Percentiles rank a stretch among this genome's conserved stretches.
phyloP scores from a whole-genome alignment of 2,113 vertebrate genomes.

The Leucopsar rothschildi region DNA sequence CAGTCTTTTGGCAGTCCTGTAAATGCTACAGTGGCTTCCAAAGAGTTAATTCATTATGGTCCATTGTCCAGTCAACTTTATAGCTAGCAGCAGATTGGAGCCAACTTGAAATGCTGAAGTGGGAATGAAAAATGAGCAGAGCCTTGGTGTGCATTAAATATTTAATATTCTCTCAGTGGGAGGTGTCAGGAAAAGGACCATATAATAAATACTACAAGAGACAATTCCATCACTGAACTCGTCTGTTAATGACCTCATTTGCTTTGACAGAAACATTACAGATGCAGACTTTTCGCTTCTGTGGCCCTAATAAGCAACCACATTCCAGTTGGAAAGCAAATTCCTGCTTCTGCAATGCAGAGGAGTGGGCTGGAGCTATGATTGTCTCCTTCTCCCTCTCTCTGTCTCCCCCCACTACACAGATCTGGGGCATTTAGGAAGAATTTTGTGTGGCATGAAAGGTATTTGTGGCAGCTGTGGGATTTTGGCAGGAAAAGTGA shows the following conservation, averaged over 20 bases:
- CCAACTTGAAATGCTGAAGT: slow-evolving; percentile 72
- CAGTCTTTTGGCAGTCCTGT: not conserved
- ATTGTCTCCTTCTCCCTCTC: not conserved
- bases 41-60: slow-evolving; percentile 73
- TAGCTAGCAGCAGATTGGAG: slow-evolving; percentile 69
- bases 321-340: slow-evolving; percentile 44
- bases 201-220: slow-evolving; percentile 79
- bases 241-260: slow-evolving; percentile 81
- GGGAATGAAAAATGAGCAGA: slow-evolving; percentile 79
- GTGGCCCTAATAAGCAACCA: slow-evolving; percentile 26
- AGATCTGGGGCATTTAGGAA: not conserved
- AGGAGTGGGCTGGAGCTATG: not conserved
- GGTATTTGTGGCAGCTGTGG: not conserved
- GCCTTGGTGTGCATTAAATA: slow-evolving; percentile 77
- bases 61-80: slow-evolving; percentile 71
- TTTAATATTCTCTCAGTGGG: slow-evolving; percentile 84
- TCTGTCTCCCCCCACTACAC: not conserved
- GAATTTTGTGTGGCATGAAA: not conserved
- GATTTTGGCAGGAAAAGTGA: not conserved
- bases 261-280: slow-evolving; percentile 75
- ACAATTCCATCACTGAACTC: slow-evolving; percentile 77
- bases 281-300: slow-evolving; percentile 46
- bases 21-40: slow-evolving; percentile 54
- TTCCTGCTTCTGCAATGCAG: not conserved
- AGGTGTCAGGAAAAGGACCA: slow-evolving; percentile 81